Conservation (phyloP, 1,140 invertebrate species). For the Akabosia matsudoensis region DNA sequence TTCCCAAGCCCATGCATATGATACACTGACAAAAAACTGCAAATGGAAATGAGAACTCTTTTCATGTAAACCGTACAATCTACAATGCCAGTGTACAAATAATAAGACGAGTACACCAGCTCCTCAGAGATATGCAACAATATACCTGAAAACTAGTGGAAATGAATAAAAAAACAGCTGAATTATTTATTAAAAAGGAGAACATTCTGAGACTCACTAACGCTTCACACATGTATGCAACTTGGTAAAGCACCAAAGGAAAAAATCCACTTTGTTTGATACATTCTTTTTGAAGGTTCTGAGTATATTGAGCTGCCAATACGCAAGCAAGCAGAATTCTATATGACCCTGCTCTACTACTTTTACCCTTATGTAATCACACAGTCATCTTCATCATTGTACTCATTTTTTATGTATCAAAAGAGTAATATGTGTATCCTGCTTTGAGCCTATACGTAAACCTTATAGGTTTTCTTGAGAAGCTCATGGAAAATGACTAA, state of each 20-base stretch:
- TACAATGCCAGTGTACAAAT: too few species aligned
- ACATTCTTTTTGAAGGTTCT: background rate
- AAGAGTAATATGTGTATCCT: background rate
- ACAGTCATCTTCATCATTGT: slow-evolving; percentile 6
- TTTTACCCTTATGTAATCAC: slow-evolving; percentile 14
- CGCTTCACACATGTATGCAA: background rate
- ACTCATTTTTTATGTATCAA: slow-evolving; percentile 7
- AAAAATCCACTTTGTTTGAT: background rate
- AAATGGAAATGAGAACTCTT: background rate
- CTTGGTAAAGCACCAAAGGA: too few species aligned
- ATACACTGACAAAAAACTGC: too few species aligned
- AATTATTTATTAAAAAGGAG: slow-evolving; percentile 23
- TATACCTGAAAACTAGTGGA: background rate
- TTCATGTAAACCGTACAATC: background rate
- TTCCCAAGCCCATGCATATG: background rate
- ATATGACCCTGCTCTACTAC: background rate
- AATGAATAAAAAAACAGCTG: slow-evolving; percentile 7
- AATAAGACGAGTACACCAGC: background rate
- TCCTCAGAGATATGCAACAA: slow-evolving; percentile 11
- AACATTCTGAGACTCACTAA: background rate
- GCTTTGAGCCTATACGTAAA: background rate
- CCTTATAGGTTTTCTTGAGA: background rate
- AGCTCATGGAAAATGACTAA: background rate
- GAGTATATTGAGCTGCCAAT: background rate
- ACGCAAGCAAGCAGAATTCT: background rate